Evolutionary conservation across 2,888 invertebrate species (phyloP).

Genomic region (Orthosia cruda): DNA sequence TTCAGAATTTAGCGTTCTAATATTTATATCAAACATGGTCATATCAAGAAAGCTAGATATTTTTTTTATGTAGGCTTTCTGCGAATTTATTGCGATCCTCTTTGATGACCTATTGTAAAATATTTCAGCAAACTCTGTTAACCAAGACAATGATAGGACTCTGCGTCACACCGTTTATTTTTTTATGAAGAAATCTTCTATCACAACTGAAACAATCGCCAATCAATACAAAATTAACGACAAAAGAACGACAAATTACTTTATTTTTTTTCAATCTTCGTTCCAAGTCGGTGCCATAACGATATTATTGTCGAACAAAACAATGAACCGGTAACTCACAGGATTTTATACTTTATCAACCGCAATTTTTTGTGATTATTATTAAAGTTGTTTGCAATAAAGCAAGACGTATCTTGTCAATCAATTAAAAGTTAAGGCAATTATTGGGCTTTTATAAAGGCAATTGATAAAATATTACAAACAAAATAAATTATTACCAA

Average conservation of each 20-base stretch:
- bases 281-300: conserved; percentile 47
- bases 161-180: neutral
- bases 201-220: conserved; percentile 49
- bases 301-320: conserved; percentile 54
- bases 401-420: conserved; percentile 4
- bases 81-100: no score
- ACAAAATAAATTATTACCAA: no score
- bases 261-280: conserved; percentile 58
- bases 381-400: conserved; percentile 1
- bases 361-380: neutral
- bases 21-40: no score
- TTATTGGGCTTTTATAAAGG: neutral
- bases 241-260: conserved; percentile 58
- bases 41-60: no score
- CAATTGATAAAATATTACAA: neutral
- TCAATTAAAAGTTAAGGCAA: conserved; percentile 6
- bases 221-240: conserved; percentile 51
- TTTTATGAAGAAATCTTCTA: conserved; percentile 14
- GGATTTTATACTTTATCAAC: conserved; percentile 46
- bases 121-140: neutral
- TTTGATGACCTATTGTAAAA: neutral
- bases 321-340: conserved; percentile 31
- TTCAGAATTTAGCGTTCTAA: no score
- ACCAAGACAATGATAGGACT: neutral
- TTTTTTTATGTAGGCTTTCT: no score